Percentiles rank a stretch among this genome's conserved stretches.
Evolutionary conservation across 2,113 vertebrate species (phyloP).

Genomic region (Thalassarche chlororhynchos): DNA sequence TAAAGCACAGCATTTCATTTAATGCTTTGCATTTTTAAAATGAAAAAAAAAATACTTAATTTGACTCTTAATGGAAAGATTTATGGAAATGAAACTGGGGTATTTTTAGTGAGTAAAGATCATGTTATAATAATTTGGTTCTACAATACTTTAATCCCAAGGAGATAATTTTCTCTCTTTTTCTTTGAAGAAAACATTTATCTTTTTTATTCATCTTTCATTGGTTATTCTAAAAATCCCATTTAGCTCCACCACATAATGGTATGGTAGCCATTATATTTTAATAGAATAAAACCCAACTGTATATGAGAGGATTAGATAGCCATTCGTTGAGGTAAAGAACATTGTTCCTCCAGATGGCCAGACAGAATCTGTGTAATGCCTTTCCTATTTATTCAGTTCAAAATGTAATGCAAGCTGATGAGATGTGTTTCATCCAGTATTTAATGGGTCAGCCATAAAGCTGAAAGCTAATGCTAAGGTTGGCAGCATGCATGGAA

Average conservation of each 20-base stretch:
- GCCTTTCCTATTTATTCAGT: slow-evolving; percentile 59
- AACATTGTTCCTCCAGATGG: slow-evolving; percentile 43
- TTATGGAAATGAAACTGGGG: slow-evolving; percentile 16
- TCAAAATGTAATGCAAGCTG: slow-evolving; percentile 49
- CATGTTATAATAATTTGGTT: slow-evolving; percentile 34
- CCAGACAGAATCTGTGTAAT: slow-evolving; percentile 48
- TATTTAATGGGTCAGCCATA: slow-evolving; percentile 46
- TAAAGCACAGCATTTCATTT: not conserved
- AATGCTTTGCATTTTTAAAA: not conserved
- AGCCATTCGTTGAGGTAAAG: slow-evolving; percentile 27
- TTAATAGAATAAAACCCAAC: slow-evolving; percentile 69
- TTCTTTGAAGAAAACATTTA: slow-evolving; percentile 56
- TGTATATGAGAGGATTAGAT: slow-evolving; percentile 24
- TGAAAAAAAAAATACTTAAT: not conserved
- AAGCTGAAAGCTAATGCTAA: slow-evolving; percentile 10
- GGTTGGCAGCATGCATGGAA: not conserved
- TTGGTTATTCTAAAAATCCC: slow-evolving; percentile 68
- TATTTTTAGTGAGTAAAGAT: slow-evolving; percentile 52
- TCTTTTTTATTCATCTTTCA: slow-evolving; percentile 67
- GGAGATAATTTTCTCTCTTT: slow-evolving; percentile 50
- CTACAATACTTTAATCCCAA: slow-evolving; percentile 34
- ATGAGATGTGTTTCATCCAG: slow-evolving; percentile 50
- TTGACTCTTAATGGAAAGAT: slow-evolving; percentile 43
- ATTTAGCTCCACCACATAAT: slow-evolving; percentile 70
- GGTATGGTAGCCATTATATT: slow-evolving; percentile 67